Percentiles rank a stretch among this genome's conserved stretches.
phyloP scores from a whole-genome alignment of 2,797 vertebrate genomes.

The Denticeps clupeoides region DNA sequence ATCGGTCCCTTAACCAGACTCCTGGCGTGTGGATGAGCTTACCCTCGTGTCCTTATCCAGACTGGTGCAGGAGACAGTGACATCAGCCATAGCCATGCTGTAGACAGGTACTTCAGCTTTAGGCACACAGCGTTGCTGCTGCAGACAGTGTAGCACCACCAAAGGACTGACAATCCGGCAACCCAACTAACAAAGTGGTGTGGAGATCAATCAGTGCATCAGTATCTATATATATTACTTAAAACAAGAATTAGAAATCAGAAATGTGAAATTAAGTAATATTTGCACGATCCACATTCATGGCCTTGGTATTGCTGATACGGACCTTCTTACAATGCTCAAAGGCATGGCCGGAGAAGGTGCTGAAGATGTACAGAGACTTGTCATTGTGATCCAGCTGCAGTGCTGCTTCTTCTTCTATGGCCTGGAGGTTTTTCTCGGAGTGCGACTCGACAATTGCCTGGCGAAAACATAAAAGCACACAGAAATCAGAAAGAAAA shows the following conservation, averaged over 20 bases:
- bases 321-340: conserved; percentile 79
- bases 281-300: background rate
- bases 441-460: conserved; percentile 87
- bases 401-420: conserved; percentile 68
- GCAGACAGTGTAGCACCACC: conserved; percentile 84
- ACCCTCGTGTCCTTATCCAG: conserved; percentile 83
- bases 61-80: conserved; percentile 85
- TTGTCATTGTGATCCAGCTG: conserved; percentile 74
- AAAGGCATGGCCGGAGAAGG: conserved; percentile 72
- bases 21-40: too few relatives aligned
- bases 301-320: background rate
- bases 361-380: conserved; percentile 85
- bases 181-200: conserved; percentile 66
- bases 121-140: conserved; percentile 80
- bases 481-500: background rate
- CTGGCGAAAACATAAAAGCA: conserved; percentile 36
- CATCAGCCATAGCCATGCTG: conserved; percentile 88
- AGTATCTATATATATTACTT: too few relatives aligned
- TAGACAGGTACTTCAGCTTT: conserved; percentile 83
- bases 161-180: conserved; percentile 89
- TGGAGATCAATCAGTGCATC: too few relatives aligned
- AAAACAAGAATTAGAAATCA: too few relatives aligned
- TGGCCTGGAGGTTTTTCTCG: conserved; percentile 73
- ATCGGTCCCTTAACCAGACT: too few relatives aligned
- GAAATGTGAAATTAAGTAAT: background rate